Evolutionary conservation across 2,888 invertebrate genomes (phyloP), one percentile per base, ranked within the genome.

Genomic region (Brachycybe producta): DNA sequence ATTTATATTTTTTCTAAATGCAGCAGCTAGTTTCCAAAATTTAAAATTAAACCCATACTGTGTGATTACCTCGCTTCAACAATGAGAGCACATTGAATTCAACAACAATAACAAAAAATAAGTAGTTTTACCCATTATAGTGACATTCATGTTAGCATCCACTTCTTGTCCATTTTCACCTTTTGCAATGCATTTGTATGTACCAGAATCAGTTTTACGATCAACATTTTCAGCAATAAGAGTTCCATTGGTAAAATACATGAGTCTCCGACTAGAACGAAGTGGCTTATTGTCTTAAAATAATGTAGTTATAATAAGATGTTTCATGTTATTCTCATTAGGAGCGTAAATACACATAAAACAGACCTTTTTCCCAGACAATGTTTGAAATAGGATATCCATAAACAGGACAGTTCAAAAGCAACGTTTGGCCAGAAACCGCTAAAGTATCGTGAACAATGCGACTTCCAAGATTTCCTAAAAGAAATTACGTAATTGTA

Each of bases 161-260:
- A 38, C 36, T 19, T 11, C 38, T 38, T 61, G 59, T 2, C 59
- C 61, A n/a, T 60, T 61, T 13, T 58, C 56, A 55, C 65, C 63
- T 21, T 56, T 58, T 1, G 65, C 67, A 1, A 57, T 57, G 54
- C 68, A 68, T 3, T 60, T 61, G 54, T 67, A 68, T 38, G 56
- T 54, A 2, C 68, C 68, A 15, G 62, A 62, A 52, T 67, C 67
- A 28, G 61, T 56, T 34, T 56, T 48, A 39, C 61, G 61, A 54
- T 64, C 62, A n/a, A 67, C 64, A 40, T 62, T 61, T 26, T 60
- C 53, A 5, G 67, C 62, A 19, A 59, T 59, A 7, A 68, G 58
- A 1, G 61, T 61, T 2, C 65, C 65, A 49, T 66, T 63, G 4
- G 51, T 38, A 15, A 59, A 57, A 21, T 53, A 52, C 21, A 59